These are phyloP conservation scores for Tiliacea aurago DNA, from an alignment of 2,888 invertebrate genomes.

Conservation along the genomic window DNA sequence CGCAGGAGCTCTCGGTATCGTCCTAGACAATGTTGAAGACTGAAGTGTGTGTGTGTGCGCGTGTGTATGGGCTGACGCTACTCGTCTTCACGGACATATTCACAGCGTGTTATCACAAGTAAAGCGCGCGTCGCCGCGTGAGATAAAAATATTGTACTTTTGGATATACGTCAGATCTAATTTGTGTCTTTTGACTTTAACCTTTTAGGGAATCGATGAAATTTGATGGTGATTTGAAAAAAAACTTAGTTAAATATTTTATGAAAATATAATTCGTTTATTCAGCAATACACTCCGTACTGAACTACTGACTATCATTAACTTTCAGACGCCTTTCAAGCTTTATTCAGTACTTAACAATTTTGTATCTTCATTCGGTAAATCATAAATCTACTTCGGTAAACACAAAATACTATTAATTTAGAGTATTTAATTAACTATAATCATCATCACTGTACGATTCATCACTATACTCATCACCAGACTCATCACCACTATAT, in stretches of 20 bases:
- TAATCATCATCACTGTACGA: background rate
- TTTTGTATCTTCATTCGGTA: background rate
- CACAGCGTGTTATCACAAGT: too few relatives aligned
- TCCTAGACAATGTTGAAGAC: too few relatives aligned
- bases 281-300: background rate
- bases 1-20: too few relatives aligned
- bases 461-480: background rate
- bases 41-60: too few relatives aligned
- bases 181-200: background rate
- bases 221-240: background rate
- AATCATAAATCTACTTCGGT: background rate
- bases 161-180: background rate
- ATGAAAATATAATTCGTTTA: slow-evolving; percentile 34
- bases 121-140: too few relatives aligned
- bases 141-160: background rate
- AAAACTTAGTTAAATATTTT: background rate
- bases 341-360: background rate
- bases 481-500: slow-evolving; percentile 23
- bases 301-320: background rate
- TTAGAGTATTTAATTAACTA: background rate
- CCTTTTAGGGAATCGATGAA: background rate
- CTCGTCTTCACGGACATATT: too few relatives aligned
- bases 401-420: background rate
- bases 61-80: too few relatives aligned
- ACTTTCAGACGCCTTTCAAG: background rate